Percentiles rank a stretch among this genome's conserved stretches.
Conservation (phyloP, 2,888 invertebrate species). For the Patella depressa region DNA sequence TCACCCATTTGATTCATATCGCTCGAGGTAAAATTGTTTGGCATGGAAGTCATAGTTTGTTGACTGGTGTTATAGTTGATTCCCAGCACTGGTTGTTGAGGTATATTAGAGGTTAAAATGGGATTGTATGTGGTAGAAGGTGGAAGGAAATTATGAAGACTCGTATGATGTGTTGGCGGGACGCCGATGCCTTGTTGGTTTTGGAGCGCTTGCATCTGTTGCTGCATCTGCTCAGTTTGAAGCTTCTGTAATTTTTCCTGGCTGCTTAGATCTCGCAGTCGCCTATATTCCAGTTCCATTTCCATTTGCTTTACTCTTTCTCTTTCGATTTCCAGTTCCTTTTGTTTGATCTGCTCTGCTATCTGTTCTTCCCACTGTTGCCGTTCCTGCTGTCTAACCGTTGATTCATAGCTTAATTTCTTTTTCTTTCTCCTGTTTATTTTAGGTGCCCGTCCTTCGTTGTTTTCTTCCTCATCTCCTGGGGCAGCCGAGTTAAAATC, state of each 20-base stretch:
- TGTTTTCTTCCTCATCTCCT: not conserved
- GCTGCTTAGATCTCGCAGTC: conserved; percentile 49
- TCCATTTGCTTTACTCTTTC: conserved; percentile 50
- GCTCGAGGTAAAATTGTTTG: conserved; percentile 43
- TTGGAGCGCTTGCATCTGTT: conserved; percentile 35
- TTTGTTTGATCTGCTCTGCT: conserved; percentile 41
- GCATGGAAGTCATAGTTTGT: conserved; percentile 33
- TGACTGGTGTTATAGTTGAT: not conserved
- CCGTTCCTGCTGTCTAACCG: conserved; percentile 42
- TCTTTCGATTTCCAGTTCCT: conserved; percentile 50
- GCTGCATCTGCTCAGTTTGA: conserved; percentile 46
- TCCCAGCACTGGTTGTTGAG: conserved; percentile 22
- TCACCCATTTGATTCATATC: conserved; percentile 41
- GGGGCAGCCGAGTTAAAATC: conserved; percentile 27
- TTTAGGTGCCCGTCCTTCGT: conserved; percentile 41
- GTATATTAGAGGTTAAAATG: not conserved
- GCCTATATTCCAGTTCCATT: conserved; percentile 51
- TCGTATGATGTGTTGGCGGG: conserved; percentile 42
- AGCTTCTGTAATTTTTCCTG: conserved; percentile 50
- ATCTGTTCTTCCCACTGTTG: conserved; percentile 35
- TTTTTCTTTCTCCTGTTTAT: conserved; percentile 47
- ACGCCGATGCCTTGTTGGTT: conserved; percentile 46
- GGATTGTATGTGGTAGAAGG: not conserved
- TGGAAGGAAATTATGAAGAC: conserved; percentile 24
- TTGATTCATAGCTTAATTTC: conserved; percentile 46